phyloP scores from a whole-genome alignment of 2,113 vertebrate genomes.

The Dicrurus megarhynchus region DNA sequence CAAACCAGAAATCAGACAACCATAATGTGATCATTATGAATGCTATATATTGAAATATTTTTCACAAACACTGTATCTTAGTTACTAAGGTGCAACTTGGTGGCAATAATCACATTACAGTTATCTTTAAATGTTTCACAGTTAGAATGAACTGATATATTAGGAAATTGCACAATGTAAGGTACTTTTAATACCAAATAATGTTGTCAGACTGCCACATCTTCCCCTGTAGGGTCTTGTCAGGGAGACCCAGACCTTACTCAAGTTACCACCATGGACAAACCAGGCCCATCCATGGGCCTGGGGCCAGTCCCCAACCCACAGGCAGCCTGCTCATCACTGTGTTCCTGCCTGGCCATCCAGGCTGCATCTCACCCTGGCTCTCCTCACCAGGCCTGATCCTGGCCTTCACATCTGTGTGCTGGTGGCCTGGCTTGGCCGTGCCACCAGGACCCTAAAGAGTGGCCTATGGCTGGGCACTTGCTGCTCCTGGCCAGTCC shows the following conservation, averaged over 20 bases:
- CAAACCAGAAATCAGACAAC: neutral
- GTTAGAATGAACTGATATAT: neutral
- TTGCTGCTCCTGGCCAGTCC: neutral
- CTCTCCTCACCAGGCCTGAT: neutral
- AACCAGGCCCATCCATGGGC: accelerated
- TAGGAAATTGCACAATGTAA: neutral
- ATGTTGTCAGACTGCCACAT: neutral
- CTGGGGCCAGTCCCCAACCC: accelerated
- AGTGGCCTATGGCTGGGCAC: neutral
- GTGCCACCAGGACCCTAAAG: neutral
- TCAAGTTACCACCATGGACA: accelerated
- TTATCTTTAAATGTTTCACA: neutral
- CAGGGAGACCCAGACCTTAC: neutral
- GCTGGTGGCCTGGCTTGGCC: too few relatives aligned
- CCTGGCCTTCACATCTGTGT: neutral
- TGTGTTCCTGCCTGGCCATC: neutral
- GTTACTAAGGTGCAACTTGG: neutral
- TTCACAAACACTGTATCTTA: neutral
- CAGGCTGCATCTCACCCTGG: too few relatives aligned
- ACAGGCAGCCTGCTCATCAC: too few relatives aligned
- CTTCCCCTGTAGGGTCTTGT: neutral
- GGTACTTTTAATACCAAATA: neutral
- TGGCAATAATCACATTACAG: neutral
- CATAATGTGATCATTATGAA: neutral
- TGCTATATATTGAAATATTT: neutral